Conservation (phyloP, 2,888 invertebrate genomes). For the Itoplectis maculator region DNA sequence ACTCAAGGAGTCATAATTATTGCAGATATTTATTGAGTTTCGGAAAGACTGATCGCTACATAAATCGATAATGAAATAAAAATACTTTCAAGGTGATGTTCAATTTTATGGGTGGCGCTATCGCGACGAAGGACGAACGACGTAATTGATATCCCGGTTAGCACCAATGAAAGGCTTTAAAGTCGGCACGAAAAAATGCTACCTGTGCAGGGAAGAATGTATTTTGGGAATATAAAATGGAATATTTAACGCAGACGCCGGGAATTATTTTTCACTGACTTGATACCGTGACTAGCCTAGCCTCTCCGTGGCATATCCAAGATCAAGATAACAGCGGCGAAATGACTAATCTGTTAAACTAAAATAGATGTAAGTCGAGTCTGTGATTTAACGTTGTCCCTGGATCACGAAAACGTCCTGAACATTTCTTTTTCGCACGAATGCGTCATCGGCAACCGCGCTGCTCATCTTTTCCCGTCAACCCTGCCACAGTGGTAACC, state of each 20-base stretch:
- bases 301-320: background rate
- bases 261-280: background rate
- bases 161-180: background rate
- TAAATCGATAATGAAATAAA: no score
- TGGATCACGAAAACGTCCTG: background rate
- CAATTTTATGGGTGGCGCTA: background rate
- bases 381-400: background rate
- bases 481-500: slow-evolving; percentile 68
- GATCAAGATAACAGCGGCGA: background rate
- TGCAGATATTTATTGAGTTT: no score
- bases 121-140: background rate
- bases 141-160: background rate
- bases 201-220: background rate
- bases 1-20: no score
- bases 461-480: slow-evolving; percentile 11
- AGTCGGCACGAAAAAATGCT: background rate
- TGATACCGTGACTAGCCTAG: background rate
- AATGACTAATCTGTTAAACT: background rate
- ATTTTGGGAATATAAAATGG: background rate
- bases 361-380: background rate
- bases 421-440: background rate
- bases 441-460: slow-evolving; percentile 28
- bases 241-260: background rate
- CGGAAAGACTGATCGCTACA: no score
- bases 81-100: background rate